A percentile compares a stretch with the other conserved stretches of the same genome.
Evolutionary conservation across 2,888 invertebrate genomes (phyloP).

Genomic region (Aleiodes testaceus): DNA sequence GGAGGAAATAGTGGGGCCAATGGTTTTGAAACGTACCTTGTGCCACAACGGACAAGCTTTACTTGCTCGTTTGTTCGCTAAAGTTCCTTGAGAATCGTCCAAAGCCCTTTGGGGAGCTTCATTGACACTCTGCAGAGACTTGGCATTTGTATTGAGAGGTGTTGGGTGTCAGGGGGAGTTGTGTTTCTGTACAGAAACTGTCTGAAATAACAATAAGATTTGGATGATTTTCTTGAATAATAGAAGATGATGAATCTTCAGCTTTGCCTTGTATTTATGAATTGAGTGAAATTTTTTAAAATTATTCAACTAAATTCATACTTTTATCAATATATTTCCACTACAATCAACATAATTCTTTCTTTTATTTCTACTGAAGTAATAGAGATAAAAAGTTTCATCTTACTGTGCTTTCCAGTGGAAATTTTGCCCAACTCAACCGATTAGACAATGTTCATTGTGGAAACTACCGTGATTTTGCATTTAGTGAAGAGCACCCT

Average conservation of each 20-base stretch:
- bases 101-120: conserved; percentile 16
- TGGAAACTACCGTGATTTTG: background rate
- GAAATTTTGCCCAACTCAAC: too few relatives aligned
- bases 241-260: too few relatives aligned
- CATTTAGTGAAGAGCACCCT: background rate
- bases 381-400: too few relatives aligned
- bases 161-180: conserved; percentile 1
- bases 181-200: background rate
- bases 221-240: background rate
- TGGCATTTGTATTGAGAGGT: conserved; percentile 16
- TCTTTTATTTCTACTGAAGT: too few relatives aligned
- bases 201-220: conserved; percentile 28
- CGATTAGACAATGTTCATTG: too few relatives aligned
- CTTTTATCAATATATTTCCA: too few relatives aligned
- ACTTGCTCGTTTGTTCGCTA: conserved; percentile 13
- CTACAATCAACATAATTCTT: too few relatives aligned
- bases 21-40: conserved; percentile 14
- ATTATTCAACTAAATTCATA: too few relatives aligned
- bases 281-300: too few relatives aligned
- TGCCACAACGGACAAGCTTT: conserved; percentile 10
- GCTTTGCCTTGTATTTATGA: too few relatives aligned
- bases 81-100: conserved; percentile 13
- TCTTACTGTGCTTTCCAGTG: too few relatives aligned
- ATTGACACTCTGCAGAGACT: conserved; percentile 29
- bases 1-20: background rate